Evolutionary conservation across 2,888 invertebrate genomes (phyloP), one percentile per base, ranked within the genome.

Genomic region (Scaptomyza polygonia): DNA sequence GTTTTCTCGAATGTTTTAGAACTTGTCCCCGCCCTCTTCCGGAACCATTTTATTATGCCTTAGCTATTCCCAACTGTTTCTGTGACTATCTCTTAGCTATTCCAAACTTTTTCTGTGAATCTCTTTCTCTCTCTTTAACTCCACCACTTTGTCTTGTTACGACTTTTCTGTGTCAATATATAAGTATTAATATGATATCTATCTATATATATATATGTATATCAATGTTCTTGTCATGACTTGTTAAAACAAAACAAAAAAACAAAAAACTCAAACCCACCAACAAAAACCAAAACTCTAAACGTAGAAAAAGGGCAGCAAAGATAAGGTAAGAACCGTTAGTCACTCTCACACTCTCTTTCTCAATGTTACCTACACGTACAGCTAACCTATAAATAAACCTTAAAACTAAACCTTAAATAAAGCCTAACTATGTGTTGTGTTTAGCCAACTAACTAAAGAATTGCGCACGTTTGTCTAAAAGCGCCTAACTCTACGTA

Each of bases 221-320:
- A 88, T 84, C 77, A 88, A 74, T 78, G 82, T 89, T 88, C 81
- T 89, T 87, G 89, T 78, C 77, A 80, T 86, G 87, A 72, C 72
- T 89, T 88, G 89, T 84, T 78, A 68, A 70, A 67, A 82, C 70
- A 5, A 25, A 25, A 25, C 70, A 5, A 25, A 25, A 25, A 25
- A 3, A 25, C 5, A 79, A 74, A 72, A 79, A 87, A 68, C 74
- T 69, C 71, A 69, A 77, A 78, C 63, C 92, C 91, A 92, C 92
- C 89, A 93, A 92, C 72, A 80, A 92, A 92, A 92, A 92, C 89
- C 93, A 92, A 72, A 77, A 45, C 52, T 51, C 68, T 78, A 62
- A 88, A 88, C 91, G 86, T 94, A 96, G 96, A 96, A 96, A 94
- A 96, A 96, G 93, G 96, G 96, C 93, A 96, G 96, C 93, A 94